Base-by-base conservation (phyloP, 1,140 invertebrate species). In the Chrysoperla carnea region DNA sequence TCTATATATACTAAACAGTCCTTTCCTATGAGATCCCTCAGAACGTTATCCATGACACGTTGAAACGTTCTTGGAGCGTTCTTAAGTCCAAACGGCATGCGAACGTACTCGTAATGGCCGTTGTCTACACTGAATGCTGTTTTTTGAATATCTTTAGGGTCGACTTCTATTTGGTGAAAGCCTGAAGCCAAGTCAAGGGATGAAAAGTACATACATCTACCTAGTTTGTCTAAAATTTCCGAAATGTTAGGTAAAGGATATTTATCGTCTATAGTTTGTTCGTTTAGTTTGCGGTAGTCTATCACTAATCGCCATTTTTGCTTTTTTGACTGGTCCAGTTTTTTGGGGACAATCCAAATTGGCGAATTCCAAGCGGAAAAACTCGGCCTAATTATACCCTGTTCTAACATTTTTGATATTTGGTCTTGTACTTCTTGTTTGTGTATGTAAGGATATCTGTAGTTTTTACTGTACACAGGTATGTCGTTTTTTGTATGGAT, bases 241-340 rank as follows among this genome's bases (percentile, higher is more conserved):
- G 58, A 53, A 9, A 73, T 70, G 9, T 61, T 46, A 8, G 70
- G 70, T 2, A 75, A 43, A 1, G 72, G 71, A 50, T 63, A 75
- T 33, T 46, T 52, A 49, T 74, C 68, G 6, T 51, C 52, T 17
- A 62, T 49, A 9, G 58, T 62, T 33, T 52, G 52, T 36, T 60
- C 52, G 48, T 67, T 66, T 35, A 65, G 36, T 46, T 59, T 58
- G 38, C 61, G 36, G 45, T 58, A 66, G 47, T 64, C 63, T 8
- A 63, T 49, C 9, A 62, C 56, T 6, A 67, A 33, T 37, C 62
- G 45, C 47, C 46, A 59, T 54, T 60, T 58, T 42, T 33, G 36
- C 43, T 59, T 45, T 8, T 49, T 54, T 4, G 50, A 53, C 1
- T 55, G 52, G 33, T 62, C 58, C 11, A 43, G 4, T 47, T 62